A percentile compares a stretch with the other conserved stretches of the same genome.
Conservation (phyloP, 2,888 invertebrate genomes). For the Agrypnus murinus region DNA sequence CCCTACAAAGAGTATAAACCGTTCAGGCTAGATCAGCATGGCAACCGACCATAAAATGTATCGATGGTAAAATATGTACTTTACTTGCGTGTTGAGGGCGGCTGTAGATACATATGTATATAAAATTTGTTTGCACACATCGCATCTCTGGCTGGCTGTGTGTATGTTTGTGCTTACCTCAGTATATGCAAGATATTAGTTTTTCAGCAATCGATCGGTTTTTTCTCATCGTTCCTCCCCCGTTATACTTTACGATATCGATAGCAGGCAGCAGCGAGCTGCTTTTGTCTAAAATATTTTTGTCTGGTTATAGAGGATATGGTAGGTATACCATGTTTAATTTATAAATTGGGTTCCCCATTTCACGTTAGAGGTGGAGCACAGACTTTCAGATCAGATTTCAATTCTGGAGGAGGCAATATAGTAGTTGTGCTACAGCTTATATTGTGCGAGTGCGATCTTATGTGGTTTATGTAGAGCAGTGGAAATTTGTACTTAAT, state of each 20-base stretch:
- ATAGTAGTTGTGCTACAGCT: not conserved
- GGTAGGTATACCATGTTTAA: slow-evolving; percentile 30
- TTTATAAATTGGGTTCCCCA: slow-evolving; percentile 2
- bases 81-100: slow-evolving; percentile 6
- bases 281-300: slow-evolving; percentile 28
- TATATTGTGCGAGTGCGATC: not conserved
- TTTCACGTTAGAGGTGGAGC: not conserved
- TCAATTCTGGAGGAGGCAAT: slow-evolving; percentile 7
- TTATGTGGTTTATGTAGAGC: slow-evolving; percentile 4
- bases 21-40: slow-evolving; percentile 31
- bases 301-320: slow-evolving; percentile 3
- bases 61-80: slow-evolving; percentile 42
- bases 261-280: not conserved
- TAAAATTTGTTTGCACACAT: slow-evolving; percentile 44
- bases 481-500: not conserved
- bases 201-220: slow-evolving; percentile 33
- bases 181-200: slow-evolving; percentile 40
- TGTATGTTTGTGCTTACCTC: slow-evolving; percentile 35
- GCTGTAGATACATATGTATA: slow-evolving; percentile 28
- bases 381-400: not conserved
- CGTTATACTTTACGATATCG: not conserved
- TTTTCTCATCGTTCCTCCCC: slow-evolving; percentile 17
- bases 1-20: not conserved
- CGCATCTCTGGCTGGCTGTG: slow-evolving; percentile 21
- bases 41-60: slow-evolving; percentile 32